Conservation (phyloP, 2,888 invertebrate genomes). For the Brachyopa scutellaris region DNA sequence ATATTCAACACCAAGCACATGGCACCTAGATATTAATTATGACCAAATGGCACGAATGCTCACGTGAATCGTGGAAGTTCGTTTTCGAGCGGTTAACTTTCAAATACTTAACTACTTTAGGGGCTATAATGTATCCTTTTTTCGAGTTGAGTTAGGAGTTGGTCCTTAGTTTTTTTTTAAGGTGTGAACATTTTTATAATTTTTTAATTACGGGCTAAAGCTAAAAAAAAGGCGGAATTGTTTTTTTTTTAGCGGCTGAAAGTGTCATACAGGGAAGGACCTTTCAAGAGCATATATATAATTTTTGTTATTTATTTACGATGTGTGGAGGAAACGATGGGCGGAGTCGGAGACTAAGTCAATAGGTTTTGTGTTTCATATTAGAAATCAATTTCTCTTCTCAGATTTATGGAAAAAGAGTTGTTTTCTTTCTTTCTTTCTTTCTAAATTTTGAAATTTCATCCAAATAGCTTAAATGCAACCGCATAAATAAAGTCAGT, state of each 20-base stretch:
- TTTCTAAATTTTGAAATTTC: no score
- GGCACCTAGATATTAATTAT: conserved; percentile 48
- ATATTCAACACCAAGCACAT: conserved; percentile 34
- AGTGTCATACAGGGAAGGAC: conserved; percentile 23
- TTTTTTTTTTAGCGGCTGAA: conserved; percentile 17
- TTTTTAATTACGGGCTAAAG: conserved; percentile 61
- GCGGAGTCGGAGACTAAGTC: neutral
- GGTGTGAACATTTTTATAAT: conserved; percentile 72
- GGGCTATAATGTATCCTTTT: neutral
- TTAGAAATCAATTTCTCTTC: no score
- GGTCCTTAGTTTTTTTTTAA: conserved; percentile 33
- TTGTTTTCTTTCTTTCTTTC: no score
- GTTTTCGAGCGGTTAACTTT: conserved; percentile 66
- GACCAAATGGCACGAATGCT: conserved; percentile 62
- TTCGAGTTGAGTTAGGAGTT: neutral
- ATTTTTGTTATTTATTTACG: neutral
- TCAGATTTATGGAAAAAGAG: no score
- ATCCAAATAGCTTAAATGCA: no score
- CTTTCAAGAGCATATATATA: neutral
- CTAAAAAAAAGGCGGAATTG: conserved; percentile 22
- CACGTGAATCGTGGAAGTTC: conserved; percentile 63
- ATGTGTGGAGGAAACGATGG: neutral
- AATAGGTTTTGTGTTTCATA: neutral
- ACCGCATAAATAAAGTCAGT: no score
- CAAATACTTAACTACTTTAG: conserved; percentile 55